A percentile compares a stretch with the other conserved stretches of the same genome.
Evolutionary conservation across 2,797 vertebrate genomes (phyloP).

Genomic region (Scarus forsteni): DNA sequence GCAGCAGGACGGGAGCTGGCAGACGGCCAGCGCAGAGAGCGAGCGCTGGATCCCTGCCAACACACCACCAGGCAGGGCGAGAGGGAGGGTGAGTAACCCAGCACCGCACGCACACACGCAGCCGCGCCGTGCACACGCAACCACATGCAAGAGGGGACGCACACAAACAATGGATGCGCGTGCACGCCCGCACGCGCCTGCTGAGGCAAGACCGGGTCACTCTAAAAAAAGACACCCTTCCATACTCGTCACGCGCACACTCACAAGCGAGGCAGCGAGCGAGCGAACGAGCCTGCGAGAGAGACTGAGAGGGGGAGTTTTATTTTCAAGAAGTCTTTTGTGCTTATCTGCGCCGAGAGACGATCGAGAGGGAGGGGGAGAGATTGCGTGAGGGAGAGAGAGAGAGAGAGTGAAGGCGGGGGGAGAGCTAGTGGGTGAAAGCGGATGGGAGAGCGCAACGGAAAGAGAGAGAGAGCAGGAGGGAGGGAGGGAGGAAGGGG

Average conservation of each 20-base stretch:
- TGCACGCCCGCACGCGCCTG: constrained; percentile 58
- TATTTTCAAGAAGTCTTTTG: constrained; percentile 83
- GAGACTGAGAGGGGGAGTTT: constrained; percentile 66
- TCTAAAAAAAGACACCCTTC: constrained; percentile 68
- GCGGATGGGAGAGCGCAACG: constrained; percentile 76
- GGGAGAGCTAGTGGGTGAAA: constrained; percentile 62
- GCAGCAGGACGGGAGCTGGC: constrained; percentile 88
- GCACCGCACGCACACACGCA: constrained; percentile 43
- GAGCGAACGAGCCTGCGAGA: constrained; percentile 38
- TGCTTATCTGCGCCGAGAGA: constrained; percentile 75
- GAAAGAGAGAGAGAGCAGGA: constrained; percentile 55
- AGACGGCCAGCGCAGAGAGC: constrained; percentile 83
- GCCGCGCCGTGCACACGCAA: constrained; percentile 7
- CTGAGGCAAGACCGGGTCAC: constrained; percentile 75
- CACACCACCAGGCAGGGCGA: constrained; percentile 81
- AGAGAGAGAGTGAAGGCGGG: constrained; percentile 44
- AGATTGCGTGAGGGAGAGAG: constrained; percentile 46
- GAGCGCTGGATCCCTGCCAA: constrained; percentile 82
- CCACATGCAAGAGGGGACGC: constrained; percentile 33
- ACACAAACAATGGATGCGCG: constrained; percentile 65
- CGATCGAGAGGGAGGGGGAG: constrained; percentile 56
- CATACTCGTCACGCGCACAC: constrained; percentile 21
- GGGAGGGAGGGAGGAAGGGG: constrained; percentile 11
- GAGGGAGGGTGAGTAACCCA: constrained; percentile 83
- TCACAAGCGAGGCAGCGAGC: constrained; percentile 52